A percentile compares a stretch with the other conserved stretches of the same genome.
Evolutionary conservation across 1,140 invertebrate species (phyloP).

Genomic region (Magallana gigas): DNA sequence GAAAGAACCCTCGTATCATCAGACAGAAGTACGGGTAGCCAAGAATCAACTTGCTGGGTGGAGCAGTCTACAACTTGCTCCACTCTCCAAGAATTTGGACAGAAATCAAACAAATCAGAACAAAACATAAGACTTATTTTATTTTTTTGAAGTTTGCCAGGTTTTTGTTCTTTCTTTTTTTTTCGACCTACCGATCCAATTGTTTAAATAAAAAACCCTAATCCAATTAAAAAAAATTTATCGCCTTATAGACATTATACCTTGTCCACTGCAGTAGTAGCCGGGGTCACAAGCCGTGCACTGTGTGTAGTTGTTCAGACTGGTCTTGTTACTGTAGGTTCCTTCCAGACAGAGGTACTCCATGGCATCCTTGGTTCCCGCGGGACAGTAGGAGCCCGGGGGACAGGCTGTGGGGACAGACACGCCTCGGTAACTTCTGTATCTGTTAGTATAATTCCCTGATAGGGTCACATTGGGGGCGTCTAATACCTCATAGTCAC

Average conservation of each 20-base stretch:
- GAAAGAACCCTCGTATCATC: too few species aligned
- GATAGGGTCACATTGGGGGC: constrained; percentile 68
- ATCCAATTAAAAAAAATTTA: too few species aligned
- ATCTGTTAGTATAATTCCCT: constrained; percentile 72
- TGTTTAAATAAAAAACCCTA: too few species aligned
- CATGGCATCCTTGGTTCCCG: constrained; percentile 65
- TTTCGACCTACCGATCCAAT: too few species aligned
- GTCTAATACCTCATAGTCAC: constrained; percentile 75
- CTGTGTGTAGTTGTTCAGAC: constrained; percentile 65
- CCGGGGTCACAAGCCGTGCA: constrained; percentile 76
- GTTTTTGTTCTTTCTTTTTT: too few species aligned
- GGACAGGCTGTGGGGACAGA: constrained; percentile 74
- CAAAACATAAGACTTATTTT: too few species aligned
- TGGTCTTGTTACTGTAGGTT: constrained; percentile 72
- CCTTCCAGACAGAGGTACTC: constrained; percentile 74
- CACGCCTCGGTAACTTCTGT: constrained; percentile 74
- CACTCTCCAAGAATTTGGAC: too few species aligned
- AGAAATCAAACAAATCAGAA: too few species aligned
- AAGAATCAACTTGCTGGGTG: too few species aligned
- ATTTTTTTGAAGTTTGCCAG: too few species aligned
- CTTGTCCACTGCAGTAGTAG: constrained; percentile 73
- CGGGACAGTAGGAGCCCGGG: constrained; percentile 75
- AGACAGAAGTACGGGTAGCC: too few species aligned
- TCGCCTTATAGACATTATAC: constrained; percentile 57
- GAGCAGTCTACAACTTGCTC: too few species aligned